A percentile compares a stretch with the other conserved stretches of the same genome.
Evolutionary conservation across 2,113 vertebrate species (phyloP).

Genomic region (Motacilla tschutschensis): DNA sequence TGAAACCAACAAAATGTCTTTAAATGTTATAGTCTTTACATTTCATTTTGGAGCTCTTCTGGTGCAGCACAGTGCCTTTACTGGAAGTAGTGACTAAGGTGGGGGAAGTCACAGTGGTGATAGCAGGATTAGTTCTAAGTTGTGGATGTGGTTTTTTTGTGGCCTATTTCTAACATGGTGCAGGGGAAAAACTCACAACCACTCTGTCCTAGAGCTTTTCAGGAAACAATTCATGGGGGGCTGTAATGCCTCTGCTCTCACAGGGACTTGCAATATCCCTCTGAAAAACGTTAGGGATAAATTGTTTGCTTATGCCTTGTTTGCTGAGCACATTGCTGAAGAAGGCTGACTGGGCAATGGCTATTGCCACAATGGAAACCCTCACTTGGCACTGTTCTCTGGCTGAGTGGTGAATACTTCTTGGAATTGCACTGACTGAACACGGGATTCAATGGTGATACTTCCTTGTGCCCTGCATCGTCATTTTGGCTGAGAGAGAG

Average conservation of each 20-base stretch:
- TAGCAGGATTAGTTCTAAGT: neutral
- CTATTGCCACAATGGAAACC: neutral
- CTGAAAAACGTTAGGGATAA: neutral
- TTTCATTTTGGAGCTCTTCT: neutral
- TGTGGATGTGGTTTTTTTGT: neutral
- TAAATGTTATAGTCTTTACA: neutral
- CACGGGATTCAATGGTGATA: fast-evolving
- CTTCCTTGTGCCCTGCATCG: fast-evolving
- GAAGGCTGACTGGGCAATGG: neutral
- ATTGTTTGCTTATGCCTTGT: neutral
- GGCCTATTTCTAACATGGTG: neutral
- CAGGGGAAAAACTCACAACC: neutral
- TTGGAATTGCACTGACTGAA: neutral
- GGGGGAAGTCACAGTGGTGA: neutral
- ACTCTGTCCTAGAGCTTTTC: neutral
- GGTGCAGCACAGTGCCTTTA: neutral
- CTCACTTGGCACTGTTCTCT: neutral
- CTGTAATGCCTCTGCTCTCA: neutral
- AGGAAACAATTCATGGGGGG: neutral
- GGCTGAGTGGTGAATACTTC: neutral
- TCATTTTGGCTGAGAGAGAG: neutral
- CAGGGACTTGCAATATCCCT: fast-evolving
- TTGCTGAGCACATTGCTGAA: neutral
- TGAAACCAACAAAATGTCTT: neutral
- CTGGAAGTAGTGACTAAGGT: neutral